These are phyloP conservation scores for Archips crataeganus DNA, from an alignment of 2,888 invertebrate species.

Conservation along the genomic window DNA sequence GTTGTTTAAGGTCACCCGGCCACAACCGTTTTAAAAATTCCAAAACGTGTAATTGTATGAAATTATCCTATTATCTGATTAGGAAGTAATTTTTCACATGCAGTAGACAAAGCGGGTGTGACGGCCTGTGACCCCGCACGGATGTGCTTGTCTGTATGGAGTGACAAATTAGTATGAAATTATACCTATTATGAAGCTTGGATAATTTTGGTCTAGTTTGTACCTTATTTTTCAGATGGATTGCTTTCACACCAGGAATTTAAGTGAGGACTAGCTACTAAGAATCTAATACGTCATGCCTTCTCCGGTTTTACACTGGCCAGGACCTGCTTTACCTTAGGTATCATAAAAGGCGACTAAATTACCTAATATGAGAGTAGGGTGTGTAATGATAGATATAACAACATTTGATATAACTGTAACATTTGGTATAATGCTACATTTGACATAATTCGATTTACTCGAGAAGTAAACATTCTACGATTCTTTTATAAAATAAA, in stretches of 20 bases:
- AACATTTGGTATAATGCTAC: no score
- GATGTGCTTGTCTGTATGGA: slow-evolving; percentile 45
- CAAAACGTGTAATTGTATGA: slow-evolving; percentile 46
- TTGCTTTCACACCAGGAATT: not conserved
- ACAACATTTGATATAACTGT: no score
- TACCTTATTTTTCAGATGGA: not conserved
- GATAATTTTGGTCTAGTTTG: slow-evolving; percentile 12
- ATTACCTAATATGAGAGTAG: no score
- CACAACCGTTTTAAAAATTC: slow-evolving; percentile 44
- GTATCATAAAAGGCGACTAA: no score
- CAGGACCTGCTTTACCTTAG: no score
- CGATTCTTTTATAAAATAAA: no score
- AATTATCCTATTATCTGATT: slow-evolving; percentile 69
- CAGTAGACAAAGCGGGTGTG: slow-evolving; percentile 60
- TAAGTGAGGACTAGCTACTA: no score
- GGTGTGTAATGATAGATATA: no score
- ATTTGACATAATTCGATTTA: no score
- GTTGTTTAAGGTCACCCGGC: slow-evolving; percentile 47
- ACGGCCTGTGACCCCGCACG: slow-evolving; percentile 52
- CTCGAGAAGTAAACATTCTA: no score
- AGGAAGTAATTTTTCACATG: slow-evolving; percentile 73
- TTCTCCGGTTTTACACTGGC: no score
- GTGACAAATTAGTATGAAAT: slow-evolving; percentile 37
- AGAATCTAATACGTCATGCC: no score
- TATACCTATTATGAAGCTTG: slow-evolving; percentile 2